These are phyloP conservation scores for Lutjanus campechanus DNA, from an alignment of 2,797 vertebrate species.

Conservation along the genomic window DNA sequence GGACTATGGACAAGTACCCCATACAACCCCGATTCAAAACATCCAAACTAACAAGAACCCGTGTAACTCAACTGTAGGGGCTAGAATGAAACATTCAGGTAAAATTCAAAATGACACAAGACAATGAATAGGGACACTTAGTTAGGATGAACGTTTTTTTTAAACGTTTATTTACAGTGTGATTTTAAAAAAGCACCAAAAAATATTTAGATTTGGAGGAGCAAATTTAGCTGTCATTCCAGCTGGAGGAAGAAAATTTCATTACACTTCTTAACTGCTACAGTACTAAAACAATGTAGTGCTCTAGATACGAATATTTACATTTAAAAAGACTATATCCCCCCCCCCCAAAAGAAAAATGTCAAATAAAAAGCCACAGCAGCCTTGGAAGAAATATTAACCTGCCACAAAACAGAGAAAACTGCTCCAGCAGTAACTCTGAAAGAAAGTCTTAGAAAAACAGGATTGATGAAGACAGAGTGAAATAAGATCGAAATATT, in stretches of 20 bases:
- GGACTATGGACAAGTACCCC: too few species aligned
- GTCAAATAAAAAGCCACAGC: constrained; percentile 9
- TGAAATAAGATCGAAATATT: constrained; percentile 45
- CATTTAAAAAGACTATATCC: background rate
- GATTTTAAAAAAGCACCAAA: constrained; percentile 40
- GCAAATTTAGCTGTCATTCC: constrained; percentile 52
- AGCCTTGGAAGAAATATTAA: background rate
- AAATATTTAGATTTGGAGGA: constrained; percentile 13
- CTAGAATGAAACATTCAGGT: background rate
- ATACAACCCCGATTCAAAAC: too few species aligned
- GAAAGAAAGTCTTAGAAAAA: constrained; percentile 28
- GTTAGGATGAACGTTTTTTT: constrained; percentile 8
- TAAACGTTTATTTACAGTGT: constrained; percentile 74
- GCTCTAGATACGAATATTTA: constrained; percentile 8
- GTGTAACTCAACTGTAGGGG: background rate
- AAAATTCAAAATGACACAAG: background rate
- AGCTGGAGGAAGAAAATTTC: constrained; percentile 44
- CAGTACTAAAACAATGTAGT: constrained; percentile 30
- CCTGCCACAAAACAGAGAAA: constrained; percentile 19
- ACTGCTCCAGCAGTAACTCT: constrained; percentile 6
- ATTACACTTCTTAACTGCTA: constrained; percentile 18
- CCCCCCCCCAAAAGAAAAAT: constrained; percentile 2
- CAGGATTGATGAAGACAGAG: background rate
- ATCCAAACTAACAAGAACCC: background rate
- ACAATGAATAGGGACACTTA: background rate